Base-by-base conservation (phyloP, 2,797 vertebrate genomes). In the Telmatherina bonti region DNA sequence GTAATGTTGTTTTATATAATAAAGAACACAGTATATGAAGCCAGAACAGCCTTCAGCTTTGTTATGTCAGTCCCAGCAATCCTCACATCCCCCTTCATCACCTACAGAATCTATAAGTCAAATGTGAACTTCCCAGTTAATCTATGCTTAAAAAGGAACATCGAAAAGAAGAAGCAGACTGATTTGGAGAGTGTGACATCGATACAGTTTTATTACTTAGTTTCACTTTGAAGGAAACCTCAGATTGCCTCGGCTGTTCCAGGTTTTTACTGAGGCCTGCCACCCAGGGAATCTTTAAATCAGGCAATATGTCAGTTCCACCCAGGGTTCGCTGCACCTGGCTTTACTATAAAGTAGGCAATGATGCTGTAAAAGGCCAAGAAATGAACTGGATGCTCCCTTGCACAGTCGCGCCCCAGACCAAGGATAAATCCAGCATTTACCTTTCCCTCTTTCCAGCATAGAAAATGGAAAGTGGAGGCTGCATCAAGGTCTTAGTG, bases 241-340 rank as follows among this genome's bases (percentile, higher is more conserved):
- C 75, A 82, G 72, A 85, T 85, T 75, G 79, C 84, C 72, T 72
- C 52, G 35, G 62, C 82, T 91, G 87, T 93, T 93, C 89, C 75
- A 10, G 69, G 86, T 88, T 31, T 89, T 91, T 87, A 91, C 81
- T 76, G 76, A 79, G 79, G 76, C 71, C 85, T 72, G 81, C 80
- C 84, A 84, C 83, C 82, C 70, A 67, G 78, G 90, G 82, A 92
- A 88, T 85, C 81, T 88, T 91, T 91, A 92, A 91, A 93, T 90
- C 92, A 88, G 79, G 73, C 85, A 86, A 92, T 93, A 89, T 90
- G 84, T 91, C 91, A 91, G 83, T 47, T 63, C 61, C 60, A 56
- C 72, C 76, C 85, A 91, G 84, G 87, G 84, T 87, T 86, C 65
- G 74, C 88, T 81, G 74, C 89, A 82, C 88, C 77, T 74, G 82